Percentiles rank a stretch among this genome's conserved stretches.
These are phyloP conservation scores for Dinomys branickii DNA, from an alignment of 2,113 vertebrate species.

Conservation along the genomic window DNA sequence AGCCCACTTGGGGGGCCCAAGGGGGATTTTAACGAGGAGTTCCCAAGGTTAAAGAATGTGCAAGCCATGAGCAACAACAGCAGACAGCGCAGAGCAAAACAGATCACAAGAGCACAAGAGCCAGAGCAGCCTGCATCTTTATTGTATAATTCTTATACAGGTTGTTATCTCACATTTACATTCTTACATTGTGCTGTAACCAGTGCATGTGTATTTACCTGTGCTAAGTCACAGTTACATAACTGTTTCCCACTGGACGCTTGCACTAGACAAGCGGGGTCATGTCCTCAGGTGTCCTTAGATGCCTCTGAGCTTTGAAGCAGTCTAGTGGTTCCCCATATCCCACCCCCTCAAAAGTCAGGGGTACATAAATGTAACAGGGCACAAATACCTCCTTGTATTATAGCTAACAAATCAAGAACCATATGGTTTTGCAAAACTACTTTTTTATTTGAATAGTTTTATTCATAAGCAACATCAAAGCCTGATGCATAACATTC, in stretches of 20 bases:
- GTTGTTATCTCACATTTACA: background rate
- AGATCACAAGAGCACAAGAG: background rate
- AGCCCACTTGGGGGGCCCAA: background rate
- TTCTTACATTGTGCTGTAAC: background rate
- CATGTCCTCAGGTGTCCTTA: background rate
- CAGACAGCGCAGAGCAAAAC: background rate
- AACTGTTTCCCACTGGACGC: background rate
- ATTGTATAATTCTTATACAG: background rate
- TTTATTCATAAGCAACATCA: too few relatives aligned
- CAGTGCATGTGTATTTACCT: background rate
- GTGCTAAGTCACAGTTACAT: background rate
- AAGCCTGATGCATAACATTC: too few relatives aligned
- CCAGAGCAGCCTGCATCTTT: background rate
- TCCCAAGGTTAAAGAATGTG: background rate
- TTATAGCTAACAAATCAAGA: too few relatives aligned
- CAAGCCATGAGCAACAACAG: background rate
- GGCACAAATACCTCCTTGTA: too few relatives aligned
- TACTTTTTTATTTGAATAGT: too few relatives aligned
- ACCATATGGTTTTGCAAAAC: too few relatives aligned
- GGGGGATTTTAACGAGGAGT: background rate
- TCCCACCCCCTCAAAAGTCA: too few relatives aligned
- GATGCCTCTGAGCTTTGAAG: too few relatives aligned
- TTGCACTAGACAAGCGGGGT: background rate
- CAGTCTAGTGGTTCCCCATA: too few relatives aligned
- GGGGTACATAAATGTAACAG: too few relatives aligned